Base-by-base conservation (phyloP, 2,797 vertebrate species). In the Rhinichthys osculus region DNA sequence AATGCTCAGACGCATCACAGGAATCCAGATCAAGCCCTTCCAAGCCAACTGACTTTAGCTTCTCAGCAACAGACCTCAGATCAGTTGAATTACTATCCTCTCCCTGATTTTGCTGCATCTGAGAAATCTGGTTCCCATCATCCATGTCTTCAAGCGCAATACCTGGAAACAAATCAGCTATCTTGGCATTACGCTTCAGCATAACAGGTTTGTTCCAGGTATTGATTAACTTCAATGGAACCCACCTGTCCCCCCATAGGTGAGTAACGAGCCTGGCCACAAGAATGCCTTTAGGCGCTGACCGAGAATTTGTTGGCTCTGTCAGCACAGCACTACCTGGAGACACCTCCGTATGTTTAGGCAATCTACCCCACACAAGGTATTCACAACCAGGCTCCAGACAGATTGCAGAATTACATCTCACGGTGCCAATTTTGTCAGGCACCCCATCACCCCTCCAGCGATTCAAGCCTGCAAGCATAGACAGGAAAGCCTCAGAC, bases 241-340 rank as follows among this genome's bases (percentile, higher is more conserved):
- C 38, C 86, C n/a, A 52, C 35, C 35, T 38, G 35, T 88, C 78
- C 21, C 84, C 78, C 78, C 81, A 89, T n/a, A 89, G 0, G 1
- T 73, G 4, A 5, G 88, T 87, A 0, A 89, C 69, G 16, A 85
- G 59, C 19, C 19, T 84, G 3, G 57, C 42, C 0, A 90, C 77
- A 33, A 90, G 27, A 27, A 91, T 33, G 11, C 81, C 57, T 50
- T 44, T 85, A 5, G 73, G 88, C 5, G 84, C 86, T 19, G 85
- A 88, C 5, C 50, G 30, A 9, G 38, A 85, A 11, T 76, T 74
- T 0, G 79, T 87, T 1, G 66, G 84, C 52, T 90, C 82, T 23
- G 82, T 85, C 66, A 91, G 59, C 1, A 88, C 52, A 1, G 86
- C 69, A 52, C 89, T 88, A 8, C 82, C 88, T 38, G 84, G 85